Base-by-base conservation (phyloP, 2,797 vertebrate genomes). In the Molothrus aeneus region DNA sequence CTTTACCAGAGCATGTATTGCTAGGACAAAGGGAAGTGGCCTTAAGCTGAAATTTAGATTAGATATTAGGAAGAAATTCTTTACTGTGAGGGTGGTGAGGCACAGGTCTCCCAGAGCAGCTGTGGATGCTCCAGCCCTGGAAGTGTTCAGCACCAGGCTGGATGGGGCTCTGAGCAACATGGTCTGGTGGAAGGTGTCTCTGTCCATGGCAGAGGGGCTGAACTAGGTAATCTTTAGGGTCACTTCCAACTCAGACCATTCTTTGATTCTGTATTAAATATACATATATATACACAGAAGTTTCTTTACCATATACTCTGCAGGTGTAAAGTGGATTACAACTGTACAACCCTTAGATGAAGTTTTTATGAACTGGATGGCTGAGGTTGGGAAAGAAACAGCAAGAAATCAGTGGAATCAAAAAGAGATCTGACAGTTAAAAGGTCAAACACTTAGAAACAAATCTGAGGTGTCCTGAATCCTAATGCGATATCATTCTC, bases 401-500 rank as follows among this genome's bases (percentile, higher is more conserved):
- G 38, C n/a, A 77, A 73, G 32, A 34, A 95, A 77, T 64, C 36
- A 28, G 40, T 47, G n/a, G 45, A 84, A 86, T 72, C 48, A 57
- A 34, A 57, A 72, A 66, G 29, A 61, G 12, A 84, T 73, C 53
- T 73, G 56, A 43, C 10, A 25, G 8, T 60, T 90, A 22, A 94
- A 92, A 94, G 89, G 95, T 86, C 92, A 94, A 84, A 93, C 17
- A 32, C 48, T 90, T 63, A 22, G 73, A 86, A 96, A 94, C 11
- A 86, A 90, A 88, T 70, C 68, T 47, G 53, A 74, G 60, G 11
- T 82, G 63, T 74, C 56, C 64, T 80, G 71, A 93, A 84, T 95
- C 48, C 38, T 93, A 70, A 73, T 77, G 45, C 31, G 65, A 13
- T 69, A 86, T 63, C 48, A 64, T 73, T 53, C 29, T 89, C 56